Percentiles rank a stretch among this genome's conserved stretches.
Conservation (phyloP, 1,140 invertebrate species). For the Ruditapes philippinarum region DNA sequence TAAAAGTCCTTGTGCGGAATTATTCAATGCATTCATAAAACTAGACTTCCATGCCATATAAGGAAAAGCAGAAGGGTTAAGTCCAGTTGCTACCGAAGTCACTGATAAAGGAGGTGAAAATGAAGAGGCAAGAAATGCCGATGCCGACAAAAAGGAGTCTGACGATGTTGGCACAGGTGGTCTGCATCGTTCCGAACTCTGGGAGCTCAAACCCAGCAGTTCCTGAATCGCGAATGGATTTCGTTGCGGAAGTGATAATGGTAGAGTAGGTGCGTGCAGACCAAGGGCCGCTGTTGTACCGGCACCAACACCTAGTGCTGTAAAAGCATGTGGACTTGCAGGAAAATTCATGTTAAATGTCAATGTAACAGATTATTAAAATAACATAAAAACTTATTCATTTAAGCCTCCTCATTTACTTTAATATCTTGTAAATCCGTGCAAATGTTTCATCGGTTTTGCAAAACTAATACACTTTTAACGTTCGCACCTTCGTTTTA, state of each 20-base stretch:
- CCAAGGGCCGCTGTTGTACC: conserved; percentile 22
- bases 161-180: conserved; percentile 8
- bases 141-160: conserved; percentile 61
- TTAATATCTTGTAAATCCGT: not conserved
- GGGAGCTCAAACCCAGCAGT: conserved; percentile 53
- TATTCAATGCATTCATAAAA: conserved; percentile 61
- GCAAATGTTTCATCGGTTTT: too few species aligned
- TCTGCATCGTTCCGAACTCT: conserved; percentile 52
- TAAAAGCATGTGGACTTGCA: conserved; percentile 47
- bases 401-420: not conserved
- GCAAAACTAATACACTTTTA: too few species aligned
- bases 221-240: conserved; percentile 65
- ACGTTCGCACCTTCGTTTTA: too few species aligned
- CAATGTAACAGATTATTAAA: not conserved
- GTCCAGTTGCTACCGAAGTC: conserved; percentile 25
- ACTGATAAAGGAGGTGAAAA: conserved; percentile 46
- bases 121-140: conserved; percentile 60
- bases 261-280: conserved; percentile 33
- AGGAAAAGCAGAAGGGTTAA: conserved; percentile 39
- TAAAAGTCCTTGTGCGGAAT: conserved; percentile 54
- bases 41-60: conserved; percentile 64
- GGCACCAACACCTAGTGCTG: conserved; percentile 44
- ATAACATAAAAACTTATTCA: not conserved
- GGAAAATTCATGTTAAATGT: conserved; percentile 57
- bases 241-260: conserved; percentile 53